Evolutionary conservation across 2,797 vertebrate species (phyloP).

Genomic region (Fratercula arctica): DNA sequence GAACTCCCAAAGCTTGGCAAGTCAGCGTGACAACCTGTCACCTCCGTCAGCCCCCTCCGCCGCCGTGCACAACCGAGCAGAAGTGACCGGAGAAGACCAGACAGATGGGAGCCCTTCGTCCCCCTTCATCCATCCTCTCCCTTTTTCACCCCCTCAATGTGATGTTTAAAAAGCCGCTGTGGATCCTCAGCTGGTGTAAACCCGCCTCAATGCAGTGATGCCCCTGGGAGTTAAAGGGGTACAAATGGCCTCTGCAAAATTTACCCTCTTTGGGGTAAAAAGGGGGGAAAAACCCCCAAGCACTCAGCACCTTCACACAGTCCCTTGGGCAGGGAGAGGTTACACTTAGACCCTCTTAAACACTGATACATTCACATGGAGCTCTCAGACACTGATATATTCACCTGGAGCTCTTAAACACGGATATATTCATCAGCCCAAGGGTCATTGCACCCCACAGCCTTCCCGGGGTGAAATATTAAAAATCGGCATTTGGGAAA

Average conservation of each 20-base stretch:
- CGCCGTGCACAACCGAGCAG: neutral
- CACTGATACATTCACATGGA: rapidly evolving
- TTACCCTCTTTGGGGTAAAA: neutral
- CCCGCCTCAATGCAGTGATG: neutral
- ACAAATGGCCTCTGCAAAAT: neutral
- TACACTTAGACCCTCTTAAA: rapidly evolving
- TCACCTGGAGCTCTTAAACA: neutral
- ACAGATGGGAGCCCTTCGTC: neutral
- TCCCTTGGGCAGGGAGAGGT: neutral
- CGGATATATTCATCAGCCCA: rapidly evolving
- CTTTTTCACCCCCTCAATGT: rapidly evolving
- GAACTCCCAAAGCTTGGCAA: neutral
- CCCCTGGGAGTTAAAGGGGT: neutral
- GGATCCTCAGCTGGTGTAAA: neutral
- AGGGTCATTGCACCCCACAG: rapidly evolving
- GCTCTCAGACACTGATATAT: neutral
- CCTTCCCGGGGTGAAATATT: neutral
- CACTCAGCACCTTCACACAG: rapidly evolving
- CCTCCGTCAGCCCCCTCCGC: neutral
- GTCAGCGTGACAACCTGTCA: neutral
- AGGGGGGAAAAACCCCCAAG: rapidly evolving
- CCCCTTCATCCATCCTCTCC: neutral
- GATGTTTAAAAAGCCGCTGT: rapidly evolving
- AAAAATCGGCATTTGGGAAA: neutral
- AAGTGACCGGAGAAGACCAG: neutral